These are phyloP conservation scores for Steatocranus sp. DNA, from an alignment of 2,797 vertebrate species.

Conservation along the genomic window DNA sequence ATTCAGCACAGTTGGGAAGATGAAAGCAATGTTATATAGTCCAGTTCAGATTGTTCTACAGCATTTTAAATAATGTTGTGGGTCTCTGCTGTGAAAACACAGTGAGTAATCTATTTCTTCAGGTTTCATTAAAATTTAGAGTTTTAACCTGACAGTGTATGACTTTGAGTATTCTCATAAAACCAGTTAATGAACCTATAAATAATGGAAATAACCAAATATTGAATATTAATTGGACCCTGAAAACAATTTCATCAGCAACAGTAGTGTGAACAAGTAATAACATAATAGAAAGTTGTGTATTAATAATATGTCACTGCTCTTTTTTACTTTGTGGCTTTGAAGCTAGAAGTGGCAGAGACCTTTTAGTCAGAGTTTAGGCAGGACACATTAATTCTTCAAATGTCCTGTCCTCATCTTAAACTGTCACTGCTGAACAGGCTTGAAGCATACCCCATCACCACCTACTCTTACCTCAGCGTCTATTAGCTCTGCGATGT, in stretches of 20 bases:
- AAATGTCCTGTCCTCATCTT: constrained; percentile 29
- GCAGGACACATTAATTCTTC: not conserved
- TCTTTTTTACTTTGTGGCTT: not conserved
- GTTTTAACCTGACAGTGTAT: not conserved
- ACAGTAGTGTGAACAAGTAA: constrained; percentile 17
- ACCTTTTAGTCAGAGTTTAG: constrained; percentile 10
- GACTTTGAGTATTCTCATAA: not conserved
- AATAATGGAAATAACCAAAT: not conserved
- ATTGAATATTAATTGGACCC: not conserved
- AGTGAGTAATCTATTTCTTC: not conserved
- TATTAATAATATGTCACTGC: not conserved
- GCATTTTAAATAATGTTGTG: not conserved
- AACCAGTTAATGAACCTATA: not conserved
- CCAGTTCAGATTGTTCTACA: not conserved
- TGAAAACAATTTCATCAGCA: not conserved
- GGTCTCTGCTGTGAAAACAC: not conserved
- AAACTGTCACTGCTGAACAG: constrained; percentile 35
- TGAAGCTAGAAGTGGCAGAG: not conserved
- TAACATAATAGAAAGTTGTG: not conserved
- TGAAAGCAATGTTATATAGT: not conserved
- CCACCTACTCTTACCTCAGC: constrained; percentile 24
- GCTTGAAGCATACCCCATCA: constrained; percentile 13
- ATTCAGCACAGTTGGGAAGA: constrained; percentile 4
- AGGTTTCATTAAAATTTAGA: not conserved
- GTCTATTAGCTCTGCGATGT: constrained; percentile 63